Percentiles rank a stretch among this genome's conserved stretches.
Conservation (phyloP, 2,888 invertebrate species). For the Eretmocerus hayati region DNA sequence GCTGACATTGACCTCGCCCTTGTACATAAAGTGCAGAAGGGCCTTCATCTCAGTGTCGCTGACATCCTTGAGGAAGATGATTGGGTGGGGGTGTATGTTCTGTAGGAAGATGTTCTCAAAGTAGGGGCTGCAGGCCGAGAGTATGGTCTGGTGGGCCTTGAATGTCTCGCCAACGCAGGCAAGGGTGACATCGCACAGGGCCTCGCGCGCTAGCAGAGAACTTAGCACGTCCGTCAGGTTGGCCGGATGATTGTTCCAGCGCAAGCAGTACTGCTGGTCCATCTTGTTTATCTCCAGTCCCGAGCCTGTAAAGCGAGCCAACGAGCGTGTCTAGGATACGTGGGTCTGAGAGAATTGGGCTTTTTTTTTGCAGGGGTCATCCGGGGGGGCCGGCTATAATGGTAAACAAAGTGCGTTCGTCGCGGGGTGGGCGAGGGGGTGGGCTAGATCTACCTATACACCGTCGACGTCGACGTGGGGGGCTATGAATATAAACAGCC, state of each 20-base stretch:
- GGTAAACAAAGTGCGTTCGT: too few species aligned
- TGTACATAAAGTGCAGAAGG: conserved; percentile 88
- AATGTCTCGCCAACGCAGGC: conserved; percentile 87
- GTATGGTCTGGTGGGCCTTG: conserved; percentile 88
- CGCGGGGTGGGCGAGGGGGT: too few species aligned
- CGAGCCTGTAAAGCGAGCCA: conserved; percentile 39
- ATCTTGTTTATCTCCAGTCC: conserved; percentile 50
- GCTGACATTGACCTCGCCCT: conserved; percentile 85
- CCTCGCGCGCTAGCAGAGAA: conserved; percentile 79
- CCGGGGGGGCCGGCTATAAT: too few species aligned
- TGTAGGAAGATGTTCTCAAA: conserved; percentile 87
- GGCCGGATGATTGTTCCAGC: conserved; percentile 91
- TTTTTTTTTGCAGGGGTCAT: too few species aligned
- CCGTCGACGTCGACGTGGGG: too few species aligned
- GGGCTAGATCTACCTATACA: too few species aligned
- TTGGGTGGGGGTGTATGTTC: conserved; percentile 84
- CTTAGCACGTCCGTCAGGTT: conserved; percentile 86
- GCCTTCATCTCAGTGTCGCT: conserved; percentile 84
- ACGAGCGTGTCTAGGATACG: background rate
- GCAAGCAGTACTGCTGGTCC: conserved; percentile 86
- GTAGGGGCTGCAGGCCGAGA: conserved; percentile 90
- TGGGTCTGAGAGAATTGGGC: too few species aligned
- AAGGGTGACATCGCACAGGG: conserved; percentile 86
- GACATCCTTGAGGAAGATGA: conserved; percentile 89
- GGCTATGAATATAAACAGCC: too few species aligned